phyloP scores from a whole-genome alignment of 2,797 vertebrate genomes.

The Champsocephalus gunnari region DNA sequence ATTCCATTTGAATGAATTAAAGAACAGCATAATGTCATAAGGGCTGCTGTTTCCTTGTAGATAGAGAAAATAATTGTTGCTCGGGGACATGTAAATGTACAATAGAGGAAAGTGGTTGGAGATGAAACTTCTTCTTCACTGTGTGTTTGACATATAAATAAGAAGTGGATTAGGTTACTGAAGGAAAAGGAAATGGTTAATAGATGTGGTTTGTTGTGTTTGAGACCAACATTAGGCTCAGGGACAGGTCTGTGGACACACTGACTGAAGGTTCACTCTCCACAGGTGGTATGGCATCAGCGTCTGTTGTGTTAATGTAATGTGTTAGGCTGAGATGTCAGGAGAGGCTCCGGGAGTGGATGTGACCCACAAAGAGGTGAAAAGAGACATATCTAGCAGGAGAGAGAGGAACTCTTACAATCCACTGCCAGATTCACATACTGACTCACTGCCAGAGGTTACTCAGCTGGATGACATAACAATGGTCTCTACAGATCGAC shows the following conservation, averaged over 20 bases:
- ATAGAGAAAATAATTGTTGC: background rate
- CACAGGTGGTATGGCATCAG: constrained; percentile 25
- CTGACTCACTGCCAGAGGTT: constrained; percentile 22
- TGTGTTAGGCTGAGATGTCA: constrained; percentile 41
- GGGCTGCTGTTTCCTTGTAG: constrained; percentile 23
- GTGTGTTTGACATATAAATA: background rate
- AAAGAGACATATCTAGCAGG: constrained; percentile 28
- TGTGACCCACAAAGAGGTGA: constrained; percentile 33
- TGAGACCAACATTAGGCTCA: constrained; percentile 19
- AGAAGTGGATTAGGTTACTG: background rate
- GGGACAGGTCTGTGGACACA: constrained; percentile 19
- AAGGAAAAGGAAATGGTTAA: too few relatives aligned
- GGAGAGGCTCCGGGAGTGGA: constrained; percentile 39
- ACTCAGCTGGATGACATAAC: constrained; percentile 10
- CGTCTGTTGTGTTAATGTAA: constrained; percentile 44
- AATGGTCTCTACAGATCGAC: background rate
- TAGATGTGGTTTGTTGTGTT: background rate
- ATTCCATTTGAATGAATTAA: constrained; percentile 44
- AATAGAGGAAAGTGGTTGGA: background rate
- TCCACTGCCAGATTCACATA: constrained; percentile 10
- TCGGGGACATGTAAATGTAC: background rate
- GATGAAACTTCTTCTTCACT: background rate
- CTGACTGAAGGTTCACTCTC: constrained; percentile 8
- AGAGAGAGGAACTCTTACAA: constrained; percentile 7
- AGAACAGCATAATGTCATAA: constrained; percentile 35